Base-by-base conservation (phyloP, 2,888 invertebrate genomes). In the Pterobdella sp. region DNA sequence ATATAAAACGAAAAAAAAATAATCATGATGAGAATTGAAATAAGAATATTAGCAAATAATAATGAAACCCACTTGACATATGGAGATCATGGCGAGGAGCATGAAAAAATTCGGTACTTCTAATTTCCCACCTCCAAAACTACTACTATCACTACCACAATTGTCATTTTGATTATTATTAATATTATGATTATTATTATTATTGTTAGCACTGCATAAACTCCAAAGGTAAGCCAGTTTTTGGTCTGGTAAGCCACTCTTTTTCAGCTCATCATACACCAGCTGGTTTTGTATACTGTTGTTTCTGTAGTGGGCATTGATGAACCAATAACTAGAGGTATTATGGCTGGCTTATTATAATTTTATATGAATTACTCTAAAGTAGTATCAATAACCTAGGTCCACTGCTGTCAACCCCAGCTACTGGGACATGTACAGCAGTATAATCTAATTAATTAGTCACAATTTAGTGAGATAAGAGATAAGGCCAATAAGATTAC, bases 221-320 rank as follows among this genome's bases (percentile, higher is more conserved):
- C 80, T 79, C 86, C 86, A 86, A 35, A 86, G 82, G 73, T 83
- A 80, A 3, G 85, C 85, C 26, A 86, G 79, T 29, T 81, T 78
- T 71, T 84, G 83, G 49, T 83, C 81, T 0, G 83, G 80, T 63
- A 86, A 77, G 0, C 84, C 84, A 76, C 85, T 85, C 67, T 84
- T 79, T 37, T 85, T 76, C 73, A 86, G 79, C 49, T 86, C 80
- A 18, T 85, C 84, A 78, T 85, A 86, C n/a, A 86, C 80, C 74
- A 82, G 75, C 75, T 81, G 80, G 31, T 84, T 84, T 34, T 81
- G 78, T 26, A 84, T 82, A 70, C 76, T 72, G 26, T 79, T 82
- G 70, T 81, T 80, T 3, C 83, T 83, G 78, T 49, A 69, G 31
- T 42, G 7, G 49, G 49, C 10, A 42, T 42, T 42, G 49, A 14